These are phyloP conservation scores for Agelastica alni DNA, from an alignment of 2,888 invertebrate genomes.

Conservation along the genomic window DNA sequence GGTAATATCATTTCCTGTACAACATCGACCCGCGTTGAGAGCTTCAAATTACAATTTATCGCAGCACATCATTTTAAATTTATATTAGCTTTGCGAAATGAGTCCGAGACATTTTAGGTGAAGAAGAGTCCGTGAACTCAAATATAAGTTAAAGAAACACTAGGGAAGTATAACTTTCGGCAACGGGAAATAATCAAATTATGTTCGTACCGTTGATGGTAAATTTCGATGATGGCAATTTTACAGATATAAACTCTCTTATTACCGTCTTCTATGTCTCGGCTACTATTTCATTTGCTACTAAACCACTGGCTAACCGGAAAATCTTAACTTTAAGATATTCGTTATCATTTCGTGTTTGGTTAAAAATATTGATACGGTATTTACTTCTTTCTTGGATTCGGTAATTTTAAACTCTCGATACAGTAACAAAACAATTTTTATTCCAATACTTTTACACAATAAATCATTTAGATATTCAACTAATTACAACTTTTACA, in stretches of 20 bases:
- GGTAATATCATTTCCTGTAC: conserved; percentile 45
- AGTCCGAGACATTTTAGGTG: conserved; percentile 24
- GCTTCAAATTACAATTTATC: conserved; percentile 34
- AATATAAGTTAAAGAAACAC: conserved; percentile 17
- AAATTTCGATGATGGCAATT: neutral
- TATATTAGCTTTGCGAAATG: conserved; percentile 30
- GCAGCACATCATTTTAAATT: conserved; percentile 32
- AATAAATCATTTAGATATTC: too few relatives aligned
- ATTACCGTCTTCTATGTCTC: neutral
- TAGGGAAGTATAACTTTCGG: conserved; percentile 13
- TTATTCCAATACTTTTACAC: too few relatives aligned
- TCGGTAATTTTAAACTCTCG: too few relatives aligned
- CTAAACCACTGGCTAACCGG: neutral
- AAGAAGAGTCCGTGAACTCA: conserved; percentile 19
- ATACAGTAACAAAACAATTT: too few relatives aligned
- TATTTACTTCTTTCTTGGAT: too few relatives aligned
- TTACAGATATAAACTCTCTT: conserved; percentile 8
- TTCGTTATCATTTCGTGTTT: too few relatives aligned
- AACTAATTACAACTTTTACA: too few relatives aligned
- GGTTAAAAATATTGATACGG: too few relatives aligned
- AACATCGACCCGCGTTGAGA: conserved; percentile 30
- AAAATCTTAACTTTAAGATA: neutral
- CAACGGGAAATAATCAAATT: conserved; percentile 11
- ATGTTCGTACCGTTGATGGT: conserved; percentile 2
- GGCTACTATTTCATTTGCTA: neutral